Base-by-base conservation (phyloP, 1,140 invertebrate species). In the Micrasema minimum region DNA sequence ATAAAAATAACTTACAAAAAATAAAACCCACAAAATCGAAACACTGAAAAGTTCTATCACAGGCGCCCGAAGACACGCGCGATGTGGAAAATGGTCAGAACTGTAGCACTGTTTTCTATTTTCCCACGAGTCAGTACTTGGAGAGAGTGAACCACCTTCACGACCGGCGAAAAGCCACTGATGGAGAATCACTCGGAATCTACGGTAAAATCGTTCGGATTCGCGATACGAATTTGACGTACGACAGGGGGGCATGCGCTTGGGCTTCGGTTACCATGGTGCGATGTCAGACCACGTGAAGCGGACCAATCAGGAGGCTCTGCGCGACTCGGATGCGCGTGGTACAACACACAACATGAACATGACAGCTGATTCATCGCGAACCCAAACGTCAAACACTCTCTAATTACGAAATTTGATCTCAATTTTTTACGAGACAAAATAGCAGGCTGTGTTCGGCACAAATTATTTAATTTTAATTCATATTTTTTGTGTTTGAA, bases 241-340 rank as follows among this genome's bases (percentile, higher is more conserved):
- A 22, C 23, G 18, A 35, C 46, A 68, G 53, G 57, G 59, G 57
- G 66, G 57, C 41, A 46, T 66, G 55, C 65, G 65, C 57, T 48
- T 38, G 38, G 37, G 72, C 70, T 71, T 37, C 72, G 37, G 72
- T 74, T 74, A 41, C 72, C 65, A 74, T 74, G 72, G 72, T 71
- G 72, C 68, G 64, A 74, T 69, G 69, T 75, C 69, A 69, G 72
- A 69, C 72, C 72, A 75, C 72, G 72, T 75, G 72, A 75, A 46
- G 14, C 23, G 57, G 46, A 45, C 72, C 72, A 75, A 75, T 75
- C 55, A 62, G 55, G 53, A 50, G 35, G 43, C 67, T 50, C 22
- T 59, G 57, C 67, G 55, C 57, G 57, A 43, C 35, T n/a, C 18
- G 43, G 38, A 14, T 37, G 53, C 68, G 67, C 67, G 57, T 62